These are phyloP conservation scores for Cistogaster globosa DNA, from an alignment of 2,888 invertebrate species.

Conservation along the genomic window DNA sequence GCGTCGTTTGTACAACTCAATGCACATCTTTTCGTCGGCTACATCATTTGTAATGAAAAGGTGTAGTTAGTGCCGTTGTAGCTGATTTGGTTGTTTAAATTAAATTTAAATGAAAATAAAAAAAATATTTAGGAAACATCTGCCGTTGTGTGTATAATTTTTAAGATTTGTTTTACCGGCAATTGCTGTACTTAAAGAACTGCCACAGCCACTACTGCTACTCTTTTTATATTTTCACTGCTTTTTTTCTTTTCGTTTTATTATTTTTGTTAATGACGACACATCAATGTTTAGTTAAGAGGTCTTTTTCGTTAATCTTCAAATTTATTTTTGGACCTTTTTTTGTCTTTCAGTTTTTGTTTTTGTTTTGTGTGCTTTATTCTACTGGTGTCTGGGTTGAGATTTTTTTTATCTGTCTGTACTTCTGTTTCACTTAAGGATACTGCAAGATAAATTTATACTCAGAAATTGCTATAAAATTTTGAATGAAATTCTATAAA, in stretches of 20 bases:
- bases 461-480: no score
- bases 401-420: no score
- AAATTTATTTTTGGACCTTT: constrained; percentile 37
- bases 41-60: constrained; percentile 7
- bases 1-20: constrained; percentile 73
- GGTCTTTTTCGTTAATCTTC: constrained; percentile 41
- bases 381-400: no score
- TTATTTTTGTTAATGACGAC: constrained; percentile 27
- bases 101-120: not conserved
- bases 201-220: constrained; percentile 39
- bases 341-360: no score
- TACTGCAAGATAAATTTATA: no score
- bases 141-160: constrained; percentile 76
- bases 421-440: no score
- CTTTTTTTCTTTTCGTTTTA: constrained; percentile 39
- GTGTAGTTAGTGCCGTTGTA: constrained; percentile 15
- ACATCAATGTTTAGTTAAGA: constrained; percentile 28
- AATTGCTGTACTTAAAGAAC: constrained; percentile 36
- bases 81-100: constrained; percentile 46
- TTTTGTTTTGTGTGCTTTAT: no score
- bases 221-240: constrained; percentile 28
- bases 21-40: constrained; percentile 35
- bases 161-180: constrained; percentile 60
- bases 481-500: no score
- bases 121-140: constrained; percentile 76